Base-by-base conservation (phyloP, 2,797 vertebrate genomes). In the Tadarida brasiliensis region DNA sequence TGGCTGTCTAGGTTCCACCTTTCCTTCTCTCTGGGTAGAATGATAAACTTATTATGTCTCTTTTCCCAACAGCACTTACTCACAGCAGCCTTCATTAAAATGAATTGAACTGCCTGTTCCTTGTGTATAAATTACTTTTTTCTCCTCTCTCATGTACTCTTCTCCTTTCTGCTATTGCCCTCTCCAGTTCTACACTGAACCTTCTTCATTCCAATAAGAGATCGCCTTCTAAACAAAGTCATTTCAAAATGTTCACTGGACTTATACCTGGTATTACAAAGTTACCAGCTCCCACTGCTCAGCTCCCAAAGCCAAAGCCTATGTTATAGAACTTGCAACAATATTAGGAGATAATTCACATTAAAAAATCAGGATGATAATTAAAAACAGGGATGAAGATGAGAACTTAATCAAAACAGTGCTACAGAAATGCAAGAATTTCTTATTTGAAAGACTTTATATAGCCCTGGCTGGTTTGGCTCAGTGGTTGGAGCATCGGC, bases 361-460 rank as follows among this genome's bases (percentile, higher is more conserved):
- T 68, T 35, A 96, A 96, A 96, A 22, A 90, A 85, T 82, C 57
- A 93, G 22, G 47, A 94, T 61, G 17, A 68, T 73, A 96, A 87
- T 70, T 83, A 78, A 85, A 76, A 94, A 51, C n/a, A 95, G 7
- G 9, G 54, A 54, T 71, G 30, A 95, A 80, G 80, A 76, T 63
- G 28, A 73, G 35, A 94, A 22, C 30, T 94, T 85, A 78, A 80
- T 86, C 49, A 30, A 91, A 83, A 91, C 22, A 84, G 17, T 71
- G 19, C 61, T 92, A 90, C 6, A 90, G 90, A 97, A 94, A 94
- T 89, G 67, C 9, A 90, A 93, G 24, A 78, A 86, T 82, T 90
- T 90, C 86, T 90, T 95, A 81, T 59, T 67, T 80, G 7, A 91
- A 96, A 97, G 44, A 93, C 30, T n/a, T n/a, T n/a, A n/a, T n/a